Base-by-base conservation (phyloP, 2,113 vertebrate species). In the Nothobranchius furzeri region DNA sequence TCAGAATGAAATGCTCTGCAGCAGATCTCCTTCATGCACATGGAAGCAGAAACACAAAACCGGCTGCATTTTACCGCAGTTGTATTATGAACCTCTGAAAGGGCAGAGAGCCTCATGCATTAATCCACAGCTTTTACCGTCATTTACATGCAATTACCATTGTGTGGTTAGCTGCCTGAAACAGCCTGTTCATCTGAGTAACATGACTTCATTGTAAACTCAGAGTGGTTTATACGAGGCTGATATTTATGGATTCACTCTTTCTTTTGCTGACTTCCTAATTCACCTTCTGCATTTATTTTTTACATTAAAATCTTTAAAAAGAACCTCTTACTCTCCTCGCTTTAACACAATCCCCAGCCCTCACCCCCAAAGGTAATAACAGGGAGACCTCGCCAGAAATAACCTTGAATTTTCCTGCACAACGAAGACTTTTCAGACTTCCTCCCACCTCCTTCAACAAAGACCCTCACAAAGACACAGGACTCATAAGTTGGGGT, bases 131-230 rank as follows among this genome's bases (percentile, higher is more conserved):
- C 12, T 63, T 70, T 62, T 4, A n/a, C 11, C 14, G 6, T 55
- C 12, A 67, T 73, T 70, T 70, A 12, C 47, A 59, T 55, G 0
- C 8, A 50, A 62, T 51, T 52, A 66, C 4, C 9, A 52, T 58
- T 64, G 15, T 40, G 30, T 30, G 13, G 1, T 47, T 62, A 61
- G 25, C 57, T 60, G 14, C 64, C 71, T 56, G 10, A 56, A 20
- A 50, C 12, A 47, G 12, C 54, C 25, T 54, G 30, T 40, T 12
- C 65, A 64, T 67, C 17, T 50, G 58, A 68, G 68, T 24, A 70
- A 15, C 17, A 52, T 25, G n/a, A 42, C 24, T 3, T 9, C 51
- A 40, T n/a, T n/a, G 20, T 62, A 7, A 58, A n/a, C 9, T 20
- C 6, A 35, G n/a, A 52, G 25, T 53, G 1, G 55, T 60, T 73